Base-by-base conservation (phyloP, 92 coral and sea anemone genomes). In the Epizoanthus rinbou region DNA sequence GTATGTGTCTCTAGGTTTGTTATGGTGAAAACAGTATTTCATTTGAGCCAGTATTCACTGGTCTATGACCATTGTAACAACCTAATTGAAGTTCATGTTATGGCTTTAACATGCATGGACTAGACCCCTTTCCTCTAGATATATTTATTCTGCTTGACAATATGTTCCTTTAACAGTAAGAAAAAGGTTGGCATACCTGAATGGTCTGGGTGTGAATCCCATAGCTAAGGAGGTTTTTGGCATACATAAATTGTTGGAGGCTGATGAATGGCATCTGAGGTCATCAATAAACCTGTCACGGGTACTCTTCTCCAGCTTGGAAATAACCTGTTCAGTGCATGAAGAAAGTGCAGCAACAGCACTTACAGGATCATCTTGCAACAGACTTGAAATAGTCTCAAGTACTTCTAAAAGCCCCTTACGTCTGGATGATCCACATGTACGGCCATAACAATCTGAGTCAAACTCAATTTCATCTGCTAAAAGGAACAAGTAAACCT, bases 191-290 rank as follows among this genome's bases (percentile, higher is more conserved):
- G 52, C 81, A 62, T 86, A 95, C 98, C 88, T 73, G 39, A 85
- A 90, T 43, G 92, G 88, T 63, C 92, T 89, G 17, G 98, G 91
- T 39, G 94, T 93, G 53, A 90, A 95, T 5, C 93, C 95, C 80
- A 90, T 82, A 63, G 91, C 91, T 15, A 72, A 58, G 18, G 94
- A 88, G 54, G 54, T 47, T 47, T 47, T 47, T 10, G 54, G 54
- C 54, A 47, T 47, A 47, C 54, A 47, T 15, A 47, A 15, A 47
- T 8, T 9, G 0, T 7, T 7, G 13, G 2, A 47, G 54, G 14
- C 13, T 9, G 54, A 47, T 47, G 54, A 47, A 47, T 47, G 54
- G 14, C 15, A 9, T 47, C 54, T 47, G 54, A 47, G 14, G 6
- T 47, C 54, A 47, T 8, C 54, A 47, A 11, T 2, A 47, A 5